Base-by-base conservation (phyloP, 2,888 invertebrate species). In the Hermodice carunculata region DNA sequence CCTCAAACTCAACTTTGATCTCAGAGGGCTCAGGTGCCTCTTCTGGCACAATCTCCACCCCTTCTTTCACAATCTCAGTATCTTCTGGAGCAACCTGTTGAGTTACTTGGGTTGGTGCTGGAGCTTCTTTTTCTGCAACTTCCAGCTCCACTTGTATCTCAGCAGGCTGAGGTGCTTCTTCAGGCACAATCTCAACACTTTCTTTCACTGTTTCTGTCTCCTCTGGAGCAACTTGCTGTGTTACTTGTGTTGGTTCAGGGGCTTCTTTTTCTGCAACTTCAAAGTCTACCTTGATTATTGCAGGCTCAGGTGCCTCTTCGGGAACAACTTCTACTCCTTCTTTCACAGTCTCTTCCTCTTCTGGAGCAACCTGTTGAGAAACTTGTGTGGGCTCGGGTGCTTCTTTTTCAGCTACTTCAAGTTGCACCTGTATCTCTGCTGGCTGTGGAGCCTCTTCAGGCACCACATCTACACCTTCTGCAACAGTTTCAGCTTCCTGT, bases 301-400 rank as follows among this genome's bases (percentile, higher is more conserved):
- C 61, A 11, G 69, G 69, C 42, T 74, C 73, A n/a, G 70, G 64
- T 11, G 69, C 56, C 11, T 70, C 44, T 44, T 44, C 19, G 44
- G 49, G 49, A 49, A 26, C 22, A 14, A 28, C 49, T 49, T 49
- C 17, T 22, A 49, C 26, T 26, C 49, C 49, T 24, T 49, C 49
- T 28, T 6, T 5, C 6, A 49, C 49, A n/a, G 26, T 28, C 49
- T 49, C 19, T 54, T 26, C 26, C 40, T 54, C 40, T 17, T n/a
- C n/a, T n/a, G n/a, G n/a, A n/a, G n/a, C n/a, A n/a, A n/a, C n/a
- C n/a, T n/a, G n/a, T n/a, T n/a, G n/a, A n/a, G n/a, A n/a, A n/a
- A n/a, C n/a, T n/a, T n/a, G n/a, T n/a, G n/a, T n/a, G n/a, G n/a
- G n/a, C n/a, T n/a, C n/a, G n/a, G n/a, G n/a, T n/a, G n/a, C n/a